Base-by-base conservation (phyloP, 2,113 vertebrate genomes). In the Oenanthe oenanthe region DNA sequence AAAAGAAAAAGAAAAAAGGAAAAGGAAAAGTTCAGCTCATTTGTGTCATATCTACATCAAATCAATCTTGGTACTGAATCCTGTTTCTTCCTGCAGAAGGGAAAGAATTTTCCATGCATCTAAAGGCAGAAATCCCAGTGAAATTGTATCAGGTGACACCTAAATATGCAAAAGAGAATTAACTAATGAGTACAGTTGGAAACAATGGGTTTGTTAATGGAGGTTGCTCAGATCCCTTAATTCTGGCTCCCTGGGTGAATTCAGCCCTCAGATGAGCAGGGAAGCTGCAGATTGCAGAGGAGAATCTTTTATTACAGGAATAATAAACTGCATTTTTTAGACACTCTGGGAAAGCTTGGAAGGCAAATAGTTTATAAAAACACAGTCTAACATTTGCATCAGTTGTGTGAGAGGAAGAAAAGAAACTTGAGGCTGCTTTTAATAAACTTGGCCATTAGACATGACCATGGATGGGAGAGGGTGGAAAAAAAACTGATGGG, bases 391-490 rank as follows among this genome's bases (percentile, higher is more conserved):
- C 10, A 22, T 85, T 85, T 94, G 31, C 12, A 0, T 90, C 88
- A 88, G 63, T 65, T 74, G 65, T 42, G 40, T 54, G 70, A 61
- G 45, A 75, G 88, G 19, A 70, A 54, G 62, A 82, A 50, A 72
- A 89, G 87, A 68, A 96, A 92, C 47, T 56, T 21, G 68, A 38
- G 19, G 60, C 26, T 91, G 67, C 71, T 95, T 96, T 94, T 76
- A 71, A 90, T 83, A 91, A 93, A 70, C 77, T 85, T 81, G 92
- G 89, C 77, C 36, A 20, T 40, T 13, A 48, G 38, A 54, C 17
- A 71, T 3, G 5, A 38, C 28, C 17, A 14, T 2, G 66, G 66
- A 88, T 38, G 54, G 61, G 62, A 70, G 22, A 1, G 34, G 70
- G 42, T 32, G 73, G 70, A 65, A 87, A 90, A 71, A 22, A 53